Percentiles rank a stretch among this genome's conserved stretches.
Conservation (phyloP, 2,797 vertebrate species). For the Ciconia nigra region DNA sequence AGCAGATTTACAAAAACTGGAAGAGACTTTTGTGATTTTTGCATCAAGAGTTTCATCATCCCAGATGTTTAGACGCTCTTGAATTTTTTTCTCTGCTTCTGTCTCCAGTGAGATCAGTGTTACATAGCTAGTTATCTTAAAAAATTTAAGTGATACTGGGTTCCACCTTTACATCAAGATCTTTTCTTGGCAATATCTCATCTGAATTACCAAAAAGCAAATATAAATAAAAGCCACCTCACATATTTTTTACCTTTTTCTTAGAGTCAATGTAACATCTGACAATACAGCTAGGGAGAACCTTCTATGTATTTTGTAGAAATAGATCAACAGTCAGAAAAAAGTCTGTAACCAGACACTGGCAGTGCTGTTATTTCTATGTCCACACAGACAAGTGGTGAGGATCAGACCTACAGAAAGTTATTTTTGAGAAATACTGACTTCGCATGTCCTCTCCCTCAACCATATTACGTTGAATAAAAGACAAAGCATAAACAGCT, state of each 20-base stretch:
- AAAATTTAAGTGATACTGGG: background rate
- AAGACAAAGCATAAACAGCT: background rate
- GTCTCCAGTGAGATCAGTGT: background rate
- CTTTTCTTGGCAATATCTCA: background rate
- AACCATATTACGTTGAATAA: background rate
- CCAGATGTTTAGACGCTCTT: background rate
- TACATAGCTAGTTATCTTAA: background rate
- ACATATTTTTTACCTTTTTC: background rate
- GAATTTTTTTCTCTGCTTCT: background rate
- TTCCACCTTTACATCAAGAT: background rate
- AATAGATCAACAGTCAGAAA: background rate
- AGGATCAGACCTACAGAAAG: background rate
- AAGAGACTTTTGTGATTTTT: background rate
- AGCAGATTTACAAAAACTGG: background rate
- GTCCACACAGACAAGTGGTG: too few relatives aligned
- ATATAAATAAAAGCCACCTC: background rate
- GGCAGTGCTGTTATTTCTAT: background rate
- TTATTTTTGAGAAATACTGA: background rate
- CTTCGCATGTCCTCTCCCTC: background rate
- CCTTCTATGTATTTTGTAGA: background rate
- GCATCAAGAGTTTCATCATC: background rate
- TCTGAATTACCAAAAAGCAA: background rate
- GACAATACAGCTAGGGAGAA: background rate
- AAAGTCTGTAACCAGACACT: background rate
- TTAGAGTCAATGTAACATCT: background rate